A percentile compares a stretch with the other conserved stretches of the same genome.
Evolutionary conservation across 2,797 vertebrate species (phyloP).

Genomic region (Siniperca undulata): DNA sequence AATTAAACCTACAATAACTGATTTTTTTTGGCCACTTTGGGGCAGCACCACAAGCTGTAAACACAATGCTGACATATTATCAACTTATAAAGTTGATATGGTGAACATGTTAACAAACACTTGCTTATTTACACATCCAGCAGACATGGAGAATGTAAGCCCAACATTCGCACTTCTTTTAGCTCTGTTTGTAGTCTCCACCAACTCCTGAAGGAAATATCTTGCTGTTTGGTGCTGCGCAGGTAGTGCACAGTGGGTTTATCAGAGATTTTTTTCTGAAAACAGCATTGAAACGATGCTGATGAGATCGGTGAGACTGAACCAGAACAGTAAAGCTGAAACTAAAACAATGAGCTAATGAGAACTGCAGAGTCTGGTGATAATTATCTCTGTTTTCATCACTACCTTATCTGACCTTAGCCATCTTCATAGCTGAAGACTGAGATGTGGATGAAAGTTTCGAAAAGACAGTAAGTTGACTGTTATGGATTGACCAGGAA

Average conservation of each 20-base stretch:
- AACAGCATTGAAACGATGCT: too few relatives aligned
- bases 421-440: neutral
- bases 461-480: neutral
- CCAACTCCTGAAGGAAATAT: neutral
- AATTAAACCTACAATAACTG: neutral
- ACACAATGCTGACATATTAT: neutral
- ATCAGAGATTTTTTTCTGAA: too few relatives aligned
- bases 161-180: too few relatives aligned
- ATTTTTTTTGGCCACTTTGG: neutral
- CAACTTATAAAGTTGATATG: neutral
- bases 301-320: too few relatives aligned
- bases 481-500: neutral
- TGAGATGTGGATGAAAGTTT: neutral
- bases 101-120: neutral
- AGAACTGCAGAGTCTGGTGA: too few relatives aligned
- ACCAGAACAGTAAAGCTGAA: too few relatives aligned
- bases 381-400: neutral
- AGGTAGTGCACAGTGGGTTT: neutral
- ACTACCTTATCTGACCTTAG: neutral
- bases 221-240: neutral
- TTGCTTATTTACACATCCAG: neutral
- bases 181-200: neutral
- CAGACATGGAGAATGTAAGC: neutral
- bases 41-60: slow-evolving; percentile 15
- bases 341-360: too few relatives aligned